These are phyloP conservation scores for Sarcophaga carnaria DNA, from an alignment of 2,888 invertebrate species.

Conservation along the genomic window DNA sequence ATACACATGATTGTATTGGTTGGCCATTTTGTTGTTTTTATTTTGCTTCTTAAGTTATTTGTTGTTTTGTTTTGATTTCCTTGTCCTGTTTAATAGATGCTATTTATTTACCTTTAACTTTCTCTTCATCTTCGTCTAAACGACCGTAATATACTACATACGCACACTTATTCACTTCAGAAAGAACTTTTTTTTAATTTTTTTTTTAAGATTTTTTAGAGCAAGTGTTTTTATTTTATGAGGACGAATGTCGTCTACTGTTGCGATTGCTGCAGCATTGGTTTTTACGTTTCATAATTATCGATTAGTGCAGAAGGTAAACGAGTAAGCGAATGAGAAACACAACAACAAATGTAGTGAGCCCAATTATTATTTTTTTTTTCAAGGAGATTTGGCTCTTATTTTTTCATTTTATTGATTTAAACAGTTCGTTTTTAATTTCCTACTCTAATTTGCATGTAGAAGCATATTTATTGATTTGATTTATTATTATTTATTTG, in stretches of 20 bases:
- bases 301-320: slow-evolving; percentile 60
- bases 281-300: slow-evolving; percentile 66
- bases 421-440: slow-evolving; percentile 4
- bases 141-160: not conserved
- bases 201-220: slow-evolving; percentile 4
- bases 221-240: slow-evolving; percentile 41
- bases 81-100: slow-evolving; percentile 41
- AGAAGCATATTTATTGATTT: not conserved
- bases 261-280: slow-evolving; percentile 44
- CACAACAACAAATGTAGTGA: slow-evolving; percentile 40
- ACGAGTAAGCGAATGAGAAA: slow-evolving; percentile 24
- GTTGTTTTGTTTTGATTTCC: slow-evolving; percentile 65
- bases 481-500: slow-evolving; percentile 6
- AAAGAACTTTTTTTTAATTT: not conserved
- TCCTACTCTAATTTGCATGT: not conserved
- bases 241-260: slow-evolving; percentile 43
- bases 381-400: not conserved
- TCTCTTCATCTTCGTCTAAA: not conserved
- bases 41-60: slow-evolving; percentile 34
- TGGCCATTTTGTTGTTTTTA: slow-evolving; percentile 7
- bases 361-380: slow-evolving; percentile 45
- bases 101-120: slow-evolving; percentile 12
- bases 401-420: slow-evolving; percentile 56
- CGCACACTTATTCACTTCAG: slow-evolving; percentile 18
- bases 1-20: not conserved